Evolutionary conservation across 64 coral and sea anemone species (phyloP).

Genomic region (Stylophora pistillata): DNA sequence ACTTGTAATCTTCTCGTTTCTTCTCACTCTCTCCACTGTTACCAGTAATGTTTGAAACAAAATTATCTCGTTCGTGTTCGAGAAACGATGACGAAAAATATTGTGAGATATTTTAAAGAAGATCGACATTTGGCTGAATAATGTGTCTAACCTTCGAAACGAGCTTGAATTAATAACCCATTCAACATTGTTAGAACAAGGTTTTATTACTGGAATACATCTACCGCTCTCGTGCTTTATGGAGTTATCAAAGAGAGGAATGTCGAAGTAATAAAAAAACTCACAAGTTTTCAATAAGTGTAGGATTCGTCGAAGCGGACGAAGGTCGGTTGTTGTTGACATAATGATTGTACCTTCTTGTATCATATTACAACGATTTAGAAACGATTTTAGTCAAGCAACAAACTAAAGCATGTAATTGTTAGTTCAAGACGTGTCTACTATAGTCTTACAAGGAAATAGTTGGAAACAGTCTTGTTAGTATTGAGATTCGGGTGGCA

Average conservation of each 20-base stretch:
- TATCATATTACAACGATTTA: slow-evolving; percentile 26
- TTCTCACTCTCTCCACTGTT: no score
- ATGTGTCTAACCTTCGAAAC: no score
- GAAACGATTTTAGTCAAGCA: neutral
- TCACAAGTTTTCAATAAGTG: no score
- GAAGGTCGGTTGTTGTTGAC: neutral
- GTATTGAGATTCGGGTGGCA: neutral
- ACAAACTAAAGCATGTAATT: neutral
- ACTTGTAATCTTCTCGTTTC: no score
- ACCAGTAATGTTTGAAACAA: neutral
- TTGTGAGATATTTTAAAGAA: neutral
- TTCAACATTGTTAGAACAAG: no score
- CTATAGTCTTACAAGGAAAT: neutral
- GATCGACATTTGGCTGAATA: neutral
- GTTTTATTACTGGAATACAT: no score
- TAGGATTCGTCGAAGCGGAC: no score
- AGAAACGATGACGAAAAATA: neutral
- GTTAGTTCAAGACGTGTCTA: neutral
- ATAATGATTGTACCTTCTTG: neutral
- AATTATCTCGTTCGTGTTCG: neutral
- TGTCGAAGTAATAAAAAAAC: no score
- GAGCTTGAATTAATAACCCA: no score
- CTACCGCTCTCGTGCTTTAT: no score
- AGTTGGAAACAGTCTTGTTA: neutral
- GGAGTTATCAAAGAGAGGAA: no score